These are phyloP conservation scores for Erythrocercus mccallii DNA, from an alignment of 2,113 vertebrate species.

Conservation along the genomic window DNA sequence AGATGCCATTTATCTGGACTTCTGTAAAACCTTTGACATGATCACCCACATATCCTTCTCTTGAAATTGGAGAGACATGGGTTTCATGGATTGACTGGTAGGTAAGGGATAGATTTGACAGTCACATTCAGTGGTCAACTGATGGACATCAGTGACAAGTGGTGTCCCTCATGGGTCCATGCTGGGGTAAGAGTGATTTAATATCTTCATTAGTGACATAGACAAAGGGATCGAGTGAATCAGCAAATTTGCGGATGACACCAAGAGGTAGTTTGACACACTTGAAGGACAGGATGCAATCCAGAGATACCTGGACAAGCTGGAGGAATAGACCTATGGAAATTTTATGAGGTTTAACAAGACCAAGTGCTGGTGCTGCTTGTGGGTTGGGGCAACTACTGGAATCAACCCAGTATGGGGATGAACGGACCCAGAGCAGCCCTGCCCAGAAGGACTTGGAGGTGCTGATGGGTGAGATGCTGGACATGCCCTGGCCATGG, in stretches of 20 bases:
- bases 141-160: background rate
- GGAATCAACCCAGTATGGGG: fast-evolving
- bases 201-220: background rate
- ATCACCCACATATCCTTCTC: background rate
- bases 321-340: background rate
- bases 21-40: background rate
- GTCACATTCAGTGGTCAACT: background rate
- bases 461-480: background rate
- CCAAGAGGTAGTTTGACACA: background rate
- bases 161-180: background rate
- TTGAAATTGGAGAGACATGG: background rate
- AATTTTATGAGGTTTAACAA: background rate
- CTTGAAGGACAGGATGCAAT: background rate
- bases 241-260: background rate
- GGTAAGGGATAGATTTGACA: background rate
- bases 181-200: background rate
- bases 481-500: background rate
- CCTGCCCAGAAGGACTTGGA: background rate
- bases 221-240: background rate
- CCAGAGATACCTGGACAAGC: background rate
- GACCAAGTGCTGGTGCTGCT: too few species aligned
- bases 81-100: background rate
- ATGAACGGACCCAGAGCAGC: background rate
- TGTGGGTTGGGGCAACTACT: fast-evolving
- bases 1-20: background rate